These are phyloP conservation scores for Chaenodraco wilsoni DNA, from an alignment of 2,797 vertebrate genomes.

Conservation along the genomic window DNA sequence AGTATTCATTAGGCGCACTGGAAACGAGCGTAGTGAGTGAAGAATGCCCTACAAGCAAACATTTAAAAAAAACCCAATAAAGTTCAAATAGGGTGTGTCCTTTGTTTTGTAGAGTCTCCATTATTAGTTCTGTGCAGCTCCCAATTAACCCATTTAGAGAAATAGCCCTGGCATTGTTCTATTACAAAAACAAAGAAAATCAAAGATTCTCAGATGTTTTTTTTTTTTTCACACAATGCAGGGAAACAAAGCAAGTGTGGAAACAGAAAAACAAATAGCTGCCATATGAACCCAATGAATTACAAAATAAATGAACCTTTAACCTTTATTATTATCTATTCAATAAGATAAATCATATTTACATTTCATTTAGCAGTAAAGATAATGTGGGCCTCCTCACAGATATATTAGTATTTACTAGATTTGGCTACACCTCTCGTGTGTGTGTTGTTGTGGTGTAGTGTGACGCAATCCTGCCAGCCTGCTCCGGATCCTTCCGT, in stretches of 20 bases:
- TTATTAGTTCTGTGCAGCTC: conserved; percentile 21
- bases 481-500: conserved; percentile 63
- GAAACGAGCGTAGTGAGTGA: conserved; percentile 6
- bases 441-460: conserved; percentile 28
- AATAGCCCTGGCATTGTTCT: conserved; percentile 10
- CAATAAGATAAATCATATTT: background rate
- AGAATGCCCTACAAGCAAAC: conserved; percentile 28
- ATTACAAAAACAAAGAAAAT: conserved; percentile 2
- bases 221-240: background rate
- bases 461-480: conserved; percentile 62
- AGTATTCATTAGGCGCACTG: conserved; percentile 1
- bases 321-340: background rate
- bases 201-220: conserved; percentile 7
- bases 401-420: conserved; percentile 17
- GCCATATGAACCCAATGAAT: background rate
- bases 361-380: background rate
- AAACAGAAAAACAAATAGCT: conserved; percentile 9
- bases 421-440: conserved; percentile 20
- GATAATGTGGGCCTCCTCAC: conserved; percentile 9
- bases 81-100: conserved; percentile 29
- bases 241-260: background rate
- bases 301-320: background rate
- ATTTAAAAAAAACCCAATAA: conserved; percentile 11
- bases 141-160: conserved; percentile 44
- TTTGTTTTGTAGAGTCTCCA: conserved; percentile 1